Percentiles rank a stretch among this genome's conserved stretches.
Conservation (phyloP, 2,113 vertebrate genomes). For the Etheostoma cragini region DNA sequence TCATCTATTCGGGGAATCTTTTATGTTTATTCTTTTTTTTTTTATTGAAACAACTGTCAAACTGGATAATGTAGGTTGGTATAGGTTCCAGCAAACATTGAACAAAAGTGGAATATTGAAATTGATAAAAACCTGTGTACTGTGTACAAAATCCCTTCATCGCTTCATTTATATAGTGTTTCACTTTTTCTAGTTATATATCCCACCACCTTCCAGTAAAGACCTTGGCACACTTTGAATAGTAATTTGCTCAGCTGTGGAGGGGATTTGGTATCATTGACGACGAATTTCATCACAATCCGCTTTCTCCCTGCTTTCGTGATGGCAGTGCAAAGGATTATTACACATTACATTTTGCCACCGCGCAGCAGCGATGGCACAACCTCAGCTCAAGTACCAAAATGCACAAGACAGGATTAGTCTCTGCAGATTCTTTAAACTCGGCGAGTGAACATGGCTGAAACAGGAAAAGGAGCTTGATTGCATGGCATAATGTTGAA, state of each 20-base stretch:
- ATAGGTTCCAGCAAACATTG: neutral
- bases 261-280: conserved; percentile 48
- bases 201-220: conserved; percentile 3
- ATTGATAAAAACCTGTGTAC: neutral
- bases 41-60: neutral
- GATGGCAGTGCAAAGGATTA: conserved; percentile 53
- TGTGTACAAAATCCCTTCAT: neutral
- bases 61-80: too few relatives aligned
- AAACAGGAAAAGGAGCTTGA: conserved; percentile 19
- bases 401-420: conserved; percentile 54
- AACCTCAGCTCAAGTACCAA: conserved; percentile 51
- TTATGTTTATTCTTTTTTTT: neutral
- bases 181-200: neutral
- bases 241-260: conserved; percentile 45
- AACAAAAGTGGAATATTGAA: neutral
- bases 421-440: conserved; percentile 44
- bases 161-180: neutral
- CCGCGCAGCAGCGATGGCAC: conserved; percentile 26
- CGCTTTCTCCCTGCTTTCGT: conserved; percentile 37
- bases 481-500: conserved; percentile 15
- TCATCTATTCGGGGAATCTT: neutral
- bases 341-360: conserved; percentile 57
- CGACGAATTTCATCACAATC: conserved; percentile 51
- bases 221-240: conserved; percentile 17
- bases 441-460: conserved; percentile 21